Conservation (phyloP, 1,140 invertebrate genomes). For the Riptortus pedestris region DNA sequence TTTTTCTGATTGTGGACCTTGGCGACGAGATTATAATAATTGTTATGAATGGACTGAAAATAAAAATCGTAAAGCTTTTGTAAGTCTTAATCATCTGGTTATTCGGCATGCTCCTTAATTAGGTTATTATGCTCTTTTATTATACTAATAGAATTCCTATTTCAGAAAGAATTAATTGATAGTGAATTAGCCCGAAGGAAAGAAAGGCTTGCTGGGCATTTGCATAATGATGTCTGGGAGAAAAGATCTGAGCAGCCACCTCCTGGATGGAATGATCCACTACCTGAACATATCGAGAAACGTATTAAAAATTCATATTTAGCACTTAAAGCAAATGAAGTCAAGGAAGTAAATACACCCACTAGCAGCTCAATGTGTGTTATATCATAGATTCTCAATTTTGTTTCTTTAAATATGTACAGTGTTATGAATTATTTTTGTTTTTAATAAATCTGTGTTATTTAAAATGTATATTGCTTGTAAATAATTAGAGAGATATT, state of each 20-base stretch:
- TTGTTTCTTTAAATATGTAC: too few relatives aligned
- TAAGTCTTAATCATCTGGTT: too few relatives aligned
- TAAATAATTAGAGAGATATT: too few relatives aligned
- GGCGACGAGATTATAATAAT: slow-evolving; percentile 64
- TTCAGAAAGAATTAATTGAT: slow-evolving; percentile 48
- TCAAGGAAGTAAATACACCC: slow-evolving; percentile 37
- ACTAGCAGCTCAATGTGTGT: not conserved
- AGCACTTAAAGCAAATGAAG: slow-evolving; percentile 48
- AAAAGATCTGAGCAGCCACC: slow-evolving; percentile 63
- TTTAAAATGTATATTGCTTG: too few relatives aligned
- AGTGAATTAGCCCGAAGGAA: slow-evolving; percentile 56
- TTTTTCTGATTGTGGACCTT: slow-evolving; percentile 57
- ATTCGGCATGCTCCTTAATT: too few relatives aligned
- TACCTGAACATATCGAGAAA: slow-evolving; percentile 62
- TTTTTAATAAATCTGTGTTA: too few relatives aligned
- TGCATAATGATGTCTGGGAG: slow-evolving; percentile 65
- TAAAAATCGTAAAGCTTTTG: slow-evolving; percentile 49
- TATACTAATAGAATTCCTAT: not conserved
- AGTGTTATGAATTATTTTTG: too few relatives aligned
- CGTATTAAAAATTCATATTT: slow-evolving; percentile 55
- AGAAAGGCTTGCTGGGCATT: slow-evolving; percentile 52
- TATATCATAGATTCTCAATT: too few relatives aligned
- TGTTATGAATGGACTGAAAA: slow-evolving; percentile 55
- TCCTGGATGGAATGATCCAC: slow-evolving; percentile 60
- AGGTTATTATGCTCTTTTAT: not conserved